A percentile compares a stretch with the other conserved stretches of the same genome.
phyloP scores from a whole-genome alignment of 2,888 invertebrate genomes.

The Eupithecia inturbata region DNA sequence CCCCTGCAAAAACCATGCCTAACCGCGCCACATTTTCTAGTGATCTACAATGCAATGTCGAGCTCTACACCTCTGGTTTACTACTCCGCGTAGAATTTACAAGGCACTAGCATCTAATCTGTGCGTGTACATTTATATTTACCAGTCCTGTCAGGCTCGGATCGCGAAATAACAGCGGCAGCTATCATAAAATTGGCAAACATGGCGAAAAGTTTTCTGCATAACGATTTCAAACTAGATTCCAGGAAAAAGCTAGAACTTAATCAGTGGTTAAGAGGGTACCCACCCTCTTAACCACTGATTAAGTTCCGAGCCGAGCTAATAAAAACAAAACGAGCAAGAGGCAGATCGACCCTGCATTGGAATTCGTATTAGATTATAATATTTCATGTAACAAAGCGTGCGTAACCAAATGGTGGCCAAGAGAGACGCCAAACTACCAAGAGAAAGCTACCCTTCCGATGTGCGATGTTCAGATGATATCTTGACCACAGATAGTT shows the following conservation, averaged over 20 bases:
- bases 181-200: conserved; percentile 27
- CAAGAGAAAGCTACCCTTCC: too few species aligned
- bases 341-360: neutral
- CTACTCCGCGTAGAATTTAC: conserved; percentile 21
- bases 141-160: conserved; percentile 28
- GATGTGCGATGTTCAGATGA: too few species aligned
- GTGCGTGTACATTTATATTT: conserved; percentile 33
- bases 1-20: neutral
- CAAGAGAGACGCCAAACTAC: too few species aligned
- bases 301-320: too few species aligned
- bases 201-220: conserved; percentile 22
- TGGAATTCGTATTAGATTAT: too few species aligned
- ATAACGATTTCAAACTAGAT: conserved; percentile 14
- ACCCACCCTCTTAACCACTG: too few species aligned
- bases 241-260: conserved; percentile 10
- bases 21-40: neutral
- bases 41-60: neutral
- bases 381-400: too few species aligned
- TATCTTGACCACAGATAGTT: too few species aligned
- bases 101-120: conserved; percentile 23
- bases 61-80: neutral
- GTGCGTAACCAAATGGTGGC: too few species aligned
- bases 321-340: neutral
- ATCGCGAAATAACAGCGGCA: conserved; percentile 26
- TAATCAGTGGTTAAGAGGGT: too few species aligned